Conservation (phyloP, 2,113 vertebrate species). For the Pao palembangensis region DNA sequence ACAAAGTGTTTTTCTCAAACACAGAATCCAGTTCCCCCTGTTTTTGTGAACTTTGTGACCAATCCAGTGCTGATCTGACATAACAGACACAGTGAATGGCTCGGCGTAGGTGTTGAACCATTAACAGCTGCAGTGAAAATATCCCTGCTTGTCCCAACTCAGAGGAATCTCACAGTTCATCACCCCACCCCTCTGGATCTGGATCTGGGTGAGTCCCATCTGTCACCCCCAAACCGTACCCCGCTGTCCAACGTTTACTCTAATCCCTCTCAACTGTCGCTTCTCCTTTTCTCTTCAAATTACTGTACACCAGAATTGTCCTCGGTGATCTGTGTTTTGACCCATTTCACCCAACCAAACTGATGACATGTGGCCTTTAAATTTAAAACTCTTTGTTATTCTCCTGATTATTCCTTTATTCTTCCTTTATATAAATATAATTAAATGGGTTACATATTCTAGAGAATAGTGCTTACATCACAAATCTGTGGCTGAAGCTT, state of each 20-base stretch:
- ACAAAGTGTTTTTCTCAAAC: no score
- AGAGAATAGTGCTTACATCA: no score
- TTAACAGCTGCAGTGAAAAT: constrained; percentile 69
- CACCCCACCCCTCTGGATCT: constrained; percentile 56
- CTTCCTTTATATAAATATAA: no score
- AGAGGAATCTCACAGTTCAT: constrained; percentile 61
- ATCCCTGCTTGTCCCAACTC: constrained; percentile 52
- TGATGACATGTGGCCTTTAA: constrained; percentile 18
- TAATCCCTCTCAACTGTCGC: constrained; percentile 15
- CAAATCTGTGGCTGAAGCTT: not conserved
- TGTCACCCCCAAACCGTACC: constrained; percentile 53
- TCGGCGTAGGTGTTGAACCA: constrained; percentile 60
- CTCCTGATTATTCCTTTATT: not conserved
- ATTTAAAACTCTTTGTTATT: constrained; percentile 14
- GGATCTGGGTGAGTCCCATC: constrained; percentile 60
- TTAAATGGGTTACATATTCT: no score
- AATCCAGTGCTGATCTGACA: no score
- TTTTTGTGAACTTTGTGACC: no score
- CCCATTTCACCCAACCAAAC: constrained; percentile 20
- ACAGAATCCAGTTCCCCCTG: no score
- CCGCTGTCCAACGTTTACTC: constrained; percentile 17
- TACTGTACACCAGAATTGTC: not conserved
- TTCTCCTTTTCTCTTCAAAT: constrained; percentile 7
- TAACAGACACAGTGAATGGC: constrained; percentile 2
- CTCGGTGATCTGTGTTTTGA: constrained; percentile 21